A percentile compares a stretch with the other conserved stretches of the same genome.
These are phyloP conservation scores for Stenopsyche tienmushanensis DNA, from an alignment of 1,140 invertebrate genomes.

Conservation along the genomic window DNA sequence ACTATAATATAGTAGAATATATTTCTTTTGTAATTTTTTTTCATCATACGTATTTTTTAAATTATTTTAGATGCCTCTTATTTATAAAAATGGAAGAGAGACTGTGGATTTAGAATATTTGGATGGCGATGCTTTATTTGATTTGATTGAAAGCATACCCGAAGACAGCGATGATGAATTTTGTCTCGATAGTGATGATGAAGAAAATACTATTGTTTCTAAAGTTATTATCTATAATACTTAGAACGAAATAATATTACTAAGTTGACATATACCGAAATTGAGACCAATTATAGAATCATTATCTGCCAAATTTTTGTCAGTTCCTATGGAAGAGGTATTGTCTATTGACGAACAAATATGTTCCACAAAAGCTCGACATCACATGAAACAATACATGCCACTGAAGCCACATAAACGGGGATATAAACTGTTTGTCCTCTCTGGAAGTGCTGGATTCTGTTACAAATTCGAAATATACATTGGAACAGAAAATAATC, in stretches of 20 bases:
- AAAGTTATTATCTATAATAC: neutral
- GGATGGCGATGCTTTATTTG: conserved; percentile 6
- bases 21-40: neutral
- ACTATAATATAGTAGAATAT: too few relatives aligned
- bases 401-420: too few relatives aligned
- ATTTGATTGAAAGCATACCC: conserved; percentile 6
- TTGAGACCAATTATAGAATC: conserved; percentile 2
- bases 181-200: neutral
- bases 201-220: conserved; percentile 6
- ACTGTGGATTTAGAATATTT: conserved; percentile 5
- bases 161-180: conserved; percentile 9
- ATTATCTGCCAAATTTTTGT: conserved; percentile 9
- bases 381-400: too few relatives aligned
- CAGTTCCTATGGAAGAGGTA: conserved; percentile 3
- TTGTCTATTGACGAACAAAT: too few relatives aligned
- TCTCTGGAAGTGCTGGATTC: too few relatives aligned
- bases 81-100: conserved; percentile 7
- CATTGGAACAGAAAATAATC: too few relatives aligned
- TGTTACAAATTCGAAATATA: too few relatives aligned
- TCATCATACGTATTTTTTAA: neutral
- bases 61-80: conserved; percentile 13
- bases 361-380: too few relatives aligned
- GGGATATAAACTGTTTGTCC: too few relatives aligned
- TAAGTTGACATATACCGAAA: neutral
- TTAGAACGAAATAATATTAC: neutral